phyloP scores from a whole-genome alignment of 2,113 vertebrate genomes.

The Eptatretus burgeri region DNA sequence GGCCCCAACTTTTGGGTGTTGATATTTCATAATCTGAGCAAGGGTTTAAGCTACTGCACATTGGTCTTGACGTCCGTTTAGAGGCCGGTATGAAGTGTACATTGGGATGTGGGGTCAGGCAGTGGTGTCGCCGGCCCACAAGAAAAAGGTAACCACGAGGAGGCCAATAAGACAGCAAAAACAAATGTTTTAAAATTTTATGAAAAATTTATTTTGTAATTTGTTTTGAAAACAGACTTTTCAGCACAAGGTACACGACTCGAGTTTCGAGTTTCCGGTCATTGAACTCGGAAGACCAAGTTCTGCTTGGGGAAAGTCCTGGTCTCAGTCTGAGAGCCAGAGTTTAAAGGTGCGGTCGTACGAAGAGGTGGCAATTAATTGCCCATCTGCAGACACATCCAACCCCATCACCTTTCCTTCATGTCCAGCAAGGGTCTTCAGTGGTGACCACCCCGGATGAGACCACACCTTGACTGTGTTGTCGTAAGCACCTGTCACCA shows the following conservation, averaged over 20 bases:
- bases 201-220: neutral
- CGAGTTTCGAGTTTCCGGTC: neutral
- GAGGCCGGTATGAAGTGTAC: too few species aligned
- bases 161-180: too few species aligned
- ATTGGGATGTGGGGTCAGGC: too few species aligned
- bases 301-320: neutral
- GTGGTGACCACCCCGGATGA: constrained; percentile 67
- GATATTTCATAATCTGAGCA: too few species aligned
- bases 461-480: constrained; percentile 89
- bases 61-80: too few species aligned
- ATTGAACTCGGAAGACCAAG: neutral
- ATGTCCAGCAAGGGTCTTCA: constrained; percentile 72
- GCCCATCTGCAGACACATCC: constrained; percentile 58
- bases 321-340: constrained; percentile 44
- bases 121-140: too few species aligned
- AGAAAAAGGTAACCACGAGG: too few species aligned
- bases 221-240: constrained; percentile 1
- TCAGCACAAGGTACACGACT: neutral
- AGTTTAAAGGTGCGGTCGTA: constrained; percentile 92
- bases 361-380: constrained; percentile 74
- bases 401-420: constrained; percentile 95
- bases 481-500: constrained; percentile 67
- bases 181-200: too few species aligned
- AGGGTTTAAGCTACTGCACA: too few species aligned
- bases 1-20: too few species aligned